Percentiles rank a stretch among this genome's conserved stretches.
phyloP scores from a whole-genome alignment of 2,888 invertebrate species.

The Masnerella sp. region DNA sequence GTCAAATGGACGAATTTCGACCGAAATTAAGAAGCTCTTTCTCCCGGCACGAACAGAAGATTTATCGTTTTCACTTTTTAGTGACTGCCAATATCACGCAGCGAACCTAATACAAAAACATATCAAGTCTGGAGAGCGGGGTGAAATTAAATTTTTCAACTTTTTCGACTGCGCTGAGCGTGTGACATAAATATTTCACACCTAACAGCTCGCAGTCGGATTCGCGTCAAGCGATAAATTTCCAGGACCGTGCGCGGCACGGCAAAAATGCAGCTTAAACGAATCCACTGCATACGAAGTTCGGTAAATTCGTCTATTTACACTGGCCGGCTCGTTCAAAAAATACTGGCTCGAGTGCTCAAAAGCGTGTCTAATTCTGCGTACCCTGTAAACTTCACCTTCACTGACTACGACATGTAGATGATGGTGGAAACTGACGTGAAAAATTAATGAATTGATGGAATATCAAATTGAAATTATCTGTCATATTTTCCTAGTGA shows the following conservation, averaged over 20 bases:
- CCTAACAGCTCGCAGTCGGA: constrained; percentile 33
- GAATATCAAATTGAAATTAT: too few relatives aligned
- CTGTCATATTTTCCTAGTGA: too few relatives aligned
- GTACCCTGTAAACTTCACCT: too few relatives aligned
- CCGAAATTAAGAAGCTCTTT: too few relatives aligned
- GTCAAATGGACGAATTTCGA: constrained; percentile 9
- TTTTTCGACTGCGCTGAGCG: constrained; percentile 30
- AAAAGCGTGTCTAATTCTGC: too few relatives aligned
- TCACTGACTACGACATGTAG: too few relatives aligned
- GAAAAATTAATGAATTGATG: too few relatives aligned
- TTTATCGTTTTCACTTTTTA: constrained; percentile 26
- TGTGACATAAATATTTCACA: constrained; percentile 43
- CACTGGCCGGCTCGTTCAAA: constrained; percentile 4
- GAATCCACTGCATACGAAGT: constrained; percentile 19
- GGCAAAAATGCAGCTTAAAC: constrained; percentile 26
- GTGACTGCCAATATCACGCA: constrained; percentile 41
- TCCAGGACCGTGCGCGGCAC: constrained; percentile 1
- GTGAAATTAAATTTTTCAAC: constrained; percentile 39
- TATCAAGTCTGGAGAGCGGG: constrained; percentile 13
- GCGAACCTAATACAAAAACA: constrained; percentile 28
- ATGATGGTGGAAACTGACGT: too few relatives aligned
- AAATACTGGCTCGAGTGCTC: background rate
- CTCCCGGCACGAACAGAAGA: too few relatives aligned
- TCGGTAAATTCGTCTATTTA: constrained; percentile 31
- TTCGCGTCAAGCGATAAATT: constrained; percentile 35